A percentile compares a stretch with the other conserved stretches of the same genome.
Conservation (phyloP, 1,140 invertebrate species). For the Brachionus sp. region DNA sequence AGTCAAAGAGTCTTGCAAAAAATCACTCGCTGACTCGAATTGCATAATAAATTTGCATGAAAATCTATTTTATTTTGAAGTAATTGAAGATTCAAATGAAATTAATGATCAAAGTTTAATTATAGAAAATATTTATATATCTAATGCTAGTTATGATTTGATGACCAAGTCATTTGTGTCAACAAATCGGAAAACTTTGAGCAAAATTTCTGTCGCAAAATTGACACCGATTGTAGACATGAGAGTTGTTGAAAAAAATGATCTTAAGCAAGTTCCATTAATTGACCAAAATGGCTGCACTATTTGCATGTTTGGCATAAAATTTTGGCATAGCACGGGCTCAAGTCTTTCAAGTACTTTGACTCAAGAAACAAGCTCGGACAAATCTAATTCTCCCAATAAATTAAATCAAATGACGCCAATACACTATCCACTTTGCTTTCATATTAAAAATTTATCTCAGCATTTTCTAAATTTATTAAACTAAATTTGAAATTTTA, state of each 20-base stretch:
- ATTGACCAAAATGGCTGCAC: background rate
- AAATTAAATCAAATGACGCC: background rate
- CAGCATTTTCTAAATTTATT: background rate
- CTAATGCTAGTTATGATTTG: constrained; percentile 9
- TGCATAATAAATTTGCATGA: background rate
- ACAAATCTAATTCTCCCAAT: background rate
- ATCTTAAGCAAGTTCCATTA: background rate
- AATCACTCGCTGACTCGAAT: background rate
- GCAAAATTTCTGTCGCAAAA: background rate
- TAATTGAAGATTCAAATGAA: background rate
- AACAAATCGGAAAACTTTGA: background rate
- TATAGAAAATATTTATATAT: background rate
- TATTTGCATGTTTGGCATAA: background rate
- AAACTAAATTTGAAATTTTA: background rate
- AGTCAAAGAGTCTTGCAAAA: background rate
- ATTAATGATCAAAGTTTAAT: background rate
- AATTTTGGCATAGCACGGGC: background rate
- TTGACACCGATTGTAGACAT: background rate
- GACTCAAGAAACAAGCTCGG: background rate
- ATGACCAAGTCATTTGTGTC: constrained; percentile 7
- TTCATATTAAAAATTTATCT: background rate
- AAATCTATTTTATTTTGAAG: background rate
- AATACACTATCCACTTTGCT: background rate
- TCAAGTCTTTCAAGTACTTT: constrained; percentile 20
- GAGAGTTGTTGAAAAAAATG: background rate